These are phyloP conservation scores for Ictalurus punctatus DNA, from an alignment of 2,113 vertebrate species.

Conservation along the genomic window DNA sequence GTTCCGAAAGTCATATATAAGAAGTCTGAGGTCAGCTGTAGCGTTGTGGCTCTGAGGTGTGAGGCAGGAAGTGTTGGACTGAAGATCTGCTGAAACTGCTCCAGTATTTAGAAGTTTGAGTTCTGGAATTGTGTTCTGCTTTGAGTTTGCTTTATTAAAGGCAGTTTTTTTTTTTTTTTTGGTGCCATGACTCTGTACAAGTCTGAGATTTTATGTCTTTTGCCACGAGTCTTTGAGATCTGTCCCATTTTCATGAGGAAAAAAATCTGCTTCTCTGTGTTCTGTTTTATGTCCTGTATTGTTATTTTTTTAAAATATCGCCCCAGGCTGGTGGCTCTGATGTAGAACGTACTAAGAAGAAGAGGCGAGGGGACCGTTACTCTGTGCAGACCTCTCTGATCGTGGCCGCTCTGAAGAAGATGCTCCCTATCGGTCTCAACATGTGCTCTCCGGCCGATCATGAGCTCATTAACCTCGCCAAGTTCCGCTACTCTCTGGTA, in stretches of 20 bases:
- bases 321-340: constrained; percentile 87
- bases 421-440: constrained; percentile 95
- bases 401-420: constrained; percentile 94
- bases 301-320: neutral
- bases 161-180: neutral
- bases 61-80: neutral
- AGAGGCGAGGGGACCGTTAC: constrained; percentile 87
- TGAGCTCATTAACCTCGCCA: constrained; percentile 89
- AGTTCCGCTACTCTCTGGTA: constrained; percentile 91
- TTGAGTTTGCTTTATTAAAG: neutral
- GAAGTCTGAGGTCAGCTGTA: neutral
- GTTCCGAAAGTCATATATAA: neutral
- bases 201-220: neutral
- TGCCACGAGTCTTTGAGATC: too few relatives aligned
- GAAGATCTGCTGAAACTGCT: neutral
- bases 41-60: neutral
- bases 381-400: constrained; percentile 94
- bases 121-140: neutral
- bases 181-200: neutral
- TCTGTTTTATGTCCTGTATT: constrained; percentile 37
- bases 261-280: neutral
- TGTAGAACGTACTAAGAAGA: constrained; percentile 91
- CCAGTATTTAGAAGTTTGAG: neutral
- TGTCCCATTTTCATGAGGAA: neutral
- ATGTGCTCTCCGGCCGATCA: constrained; percentile 96